Conservation (phyloP, 2,888 invertebrate species). For the Nymphalis polychloros region DNA sequence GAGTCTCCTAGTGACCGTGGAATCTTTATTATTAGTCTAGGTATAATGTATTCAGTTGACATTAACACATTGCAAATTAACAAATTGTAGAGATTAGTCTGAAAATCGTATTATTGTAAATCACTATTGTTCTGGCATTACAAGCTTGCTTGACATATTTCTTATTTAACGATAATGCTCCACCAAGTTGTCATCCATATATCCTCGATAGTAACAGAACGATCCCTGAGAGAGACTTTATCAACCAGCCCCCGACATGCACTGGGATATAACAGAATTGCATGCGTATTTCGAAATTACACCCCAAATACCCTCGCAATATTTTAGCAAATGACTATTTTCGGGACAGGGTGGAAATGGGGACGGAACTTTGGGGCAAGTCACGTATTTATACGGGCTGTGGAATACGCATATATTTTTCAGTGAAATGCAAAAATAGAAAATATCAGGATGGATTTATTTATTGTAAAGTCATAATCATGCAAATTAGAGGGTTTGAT, state of each 20-base stretch:
- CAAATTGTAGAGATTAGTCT: no score
- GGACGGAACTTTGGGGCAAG: constrained; percentile 24
- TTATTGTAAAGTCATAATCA: no score
- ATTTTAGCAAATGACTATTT: constrained; percentile 37
- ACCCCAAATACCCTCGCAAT: constrained; percentile 29
- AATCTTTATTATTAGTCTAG: no score
- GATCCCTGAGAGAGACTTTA: constrained; percentile 46
- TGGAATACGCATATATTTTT: no score
- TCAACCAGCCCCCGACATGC: constrained; percentile 41
- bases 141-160: neutral
- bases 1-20: no score
- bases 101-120: neutral
- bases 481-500: no score
- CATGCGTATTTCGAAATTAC: constrained; percentile 39
- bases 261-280: constrained; percentile 44
- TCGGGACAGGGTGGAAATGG: constrained; percentile 23
- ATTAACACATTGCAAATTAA: no score
- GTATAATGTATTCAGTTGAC: no score
- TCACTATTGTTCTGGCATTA: neutral
- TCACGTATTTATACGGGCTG: constrained; percentile 2
- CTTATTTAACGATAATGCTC: neutral
- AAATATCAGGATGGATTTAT: no score
- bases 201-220: constrained; percentile 16
- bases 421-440: no score
- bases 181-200: constrained; percentile 8